phyloP scores from a whole-genome alignment of 2,888 invertebrate species.

The Fabriciana adippe region DNA sequence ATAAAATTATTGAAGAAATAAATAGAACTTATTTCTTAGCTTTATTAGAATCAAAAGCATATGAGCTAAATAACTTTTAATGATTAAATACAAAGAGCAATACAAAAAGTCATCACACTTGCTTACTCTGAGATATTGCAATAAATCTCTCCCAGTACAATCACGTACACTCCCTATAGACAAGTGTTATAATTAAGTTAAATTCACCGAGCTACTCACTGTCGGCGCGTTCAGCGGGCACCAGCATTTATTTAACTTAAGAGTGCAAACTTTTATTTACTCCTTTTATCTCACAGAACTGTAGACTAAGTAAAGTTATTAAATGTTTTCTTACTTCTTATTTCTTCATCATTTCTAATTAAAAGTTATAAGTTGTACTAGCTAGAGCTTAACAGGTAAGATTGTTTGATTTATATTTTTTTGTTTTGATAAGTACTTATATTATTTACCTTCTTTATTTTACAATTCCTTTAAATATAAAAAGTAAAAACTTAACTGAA shows the following conservation, averaged over 20 bases:
- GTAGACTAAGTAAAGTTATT: constrained; percentile 1
- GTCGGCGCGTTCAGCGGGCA: constrained; percentile 32
- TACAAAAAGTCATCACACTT: constrained; percentile 73
- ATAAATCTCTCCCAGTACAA: constrained; percentile 77
- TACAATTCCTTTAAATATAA: too few species aligned
- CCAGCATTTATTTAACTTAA: constrained; percentile 16
- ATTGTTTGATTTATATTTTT: neutral
- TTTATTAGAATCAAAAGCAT: constrained; percentile 57
- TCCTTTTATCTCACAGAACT: constrained; percentile 8
- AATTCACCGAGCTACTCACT: constrained; percentile 58
- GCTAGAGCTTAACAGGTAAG: constrained; percentile 2
- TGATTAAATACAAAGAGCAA: constrained; percentile 73
- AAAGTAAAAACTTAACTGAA: too few species aligned
- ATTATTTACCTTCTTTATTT: too few species aligned
- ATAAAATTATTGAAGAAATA: constrained; percentile 26
- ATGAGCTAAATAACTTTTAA: constrained; percentile 71
- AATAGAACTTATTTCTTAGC: constrained; percentile 42
- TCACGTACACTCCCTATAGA: constrained; percentile 64
- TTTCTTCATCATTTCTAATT: constrained; percentile 19
- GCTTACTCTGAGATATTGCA: constrained; percentile 66
- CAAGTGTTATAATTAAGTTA: constrained; percentile 80
- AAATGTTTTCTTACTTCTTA: constrained; percentile 12
- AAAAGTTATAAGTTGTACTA: constrained; percentile 9
- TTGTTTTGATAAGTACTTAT: neutral
- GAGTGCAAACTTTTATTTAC: constrained; percentile 7